Conservation (phyloP, 2,797 vertebrate genomes). For the Todus mexicanus region DNA sequence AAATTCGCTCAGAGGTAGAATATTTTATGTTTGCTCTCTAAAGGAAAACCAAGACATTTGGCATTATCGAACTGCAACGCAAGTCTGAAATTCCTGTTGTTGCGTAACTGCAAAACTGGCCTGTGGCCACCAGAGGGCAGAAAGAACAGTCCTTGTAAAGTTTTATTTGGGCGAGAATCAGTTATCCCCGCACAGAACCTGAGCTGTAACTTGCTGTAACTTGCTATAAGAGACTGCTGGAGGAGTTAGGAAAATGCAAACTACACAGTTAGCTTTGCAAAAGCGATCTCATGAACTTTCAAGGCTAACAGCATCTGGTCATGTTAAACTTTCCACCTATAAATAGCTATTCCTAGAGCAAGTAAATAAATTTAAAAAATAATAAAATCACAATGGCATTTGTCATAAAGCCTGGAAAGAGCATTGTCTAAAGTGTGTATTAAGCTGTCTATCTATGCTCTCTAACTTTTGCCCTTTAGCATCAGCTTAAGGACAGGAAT, state of each 20-base stretch:
- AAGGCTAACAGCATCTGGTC: neutral
- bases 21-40: neutral
- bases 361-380: neutral
- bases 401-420: neutral
- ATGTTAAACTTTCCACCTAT: neutral
- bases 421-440: neutral
- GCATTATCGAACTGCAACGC: accelerated
- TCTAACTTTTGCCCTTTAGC: neutral
- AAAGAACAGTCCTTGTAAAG: neutral
- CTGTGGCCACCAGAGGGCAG: slow-evolving; percentile 69
- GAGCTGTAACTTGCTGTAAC: neutral
- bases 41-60: neutral
- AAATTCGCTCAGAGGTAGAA: neutral
- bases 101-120: neutral
- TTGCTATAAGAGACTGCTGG: neutral
- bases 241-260: neutral
- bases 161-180: neutral
- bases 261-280: neutral
- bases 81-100: neutral
- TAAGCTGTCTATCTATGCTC: neutral
- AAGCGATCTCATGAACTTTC: neutral
- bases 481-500: neutral
- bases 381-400: neutral
- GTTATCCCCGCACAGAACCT: accelerated
- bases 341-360: neutral